A percentile compares a stretch with the other conserved stretches of the same genome.
phyloP scores from a whole-genome alignment of 2,797 vertebrate species.

The Neomorphus geoffroyi region DNA sequence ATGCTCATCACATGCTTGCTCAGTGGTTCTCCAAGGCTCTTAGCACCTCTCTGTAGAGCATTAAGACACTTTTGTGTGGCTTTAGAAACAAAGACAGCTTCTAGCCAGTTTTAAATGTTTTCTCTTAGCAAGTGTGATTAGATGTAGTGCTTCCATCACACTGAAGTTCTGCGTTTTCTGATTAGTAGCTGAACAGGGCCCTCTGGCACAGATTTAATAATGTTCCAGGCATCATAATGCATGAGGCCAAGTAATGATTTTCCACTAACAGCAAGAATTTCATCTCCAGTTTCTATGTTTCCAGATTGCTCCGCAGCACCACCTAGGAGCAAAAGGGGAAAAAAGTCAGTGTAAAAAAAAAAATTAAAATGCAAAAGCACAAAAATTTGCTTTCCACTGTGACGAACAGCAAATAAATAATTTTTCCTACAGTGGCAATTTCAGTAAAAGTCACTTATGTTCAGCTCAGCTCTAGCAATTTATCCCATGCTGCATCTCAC shows the following conservation, averaged over 20 bases:
- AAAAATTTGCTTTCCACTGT: background rate
- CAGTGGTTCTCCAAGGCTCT: conserved; percentile 30
- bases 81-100: conserved; percentile 47
- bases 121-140: background rate
- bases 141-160: conserved; percentile 57
- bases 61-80: conserved; percentile 49
- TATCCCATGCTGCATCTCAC: background rate
- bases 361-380: background rate
- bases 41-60: conserved; percentile 31
- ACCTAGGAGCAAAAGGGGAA: conserved; percentile 73
- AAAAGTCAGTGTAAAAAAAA: background rate
- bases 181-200: conserved; percentile 88
- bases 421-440: background rate
- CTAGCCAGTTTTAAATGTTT: background rate
- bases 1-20: background rate
- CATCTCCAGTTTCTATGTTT: conserved; percentile 87
- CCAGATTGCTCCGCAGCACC: conserved; percentile 89
- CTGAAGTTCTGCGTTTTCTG: conserved; percentile 81
- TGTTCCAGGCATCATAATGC: conserved; percentile 93
- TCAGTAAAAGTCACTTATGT: background rate
- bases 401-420: background rate
- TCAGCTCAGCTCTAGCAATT: background rate
- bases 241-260: conserved; percentile 86
- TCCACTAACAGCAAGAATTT: conserved; percentile 89
- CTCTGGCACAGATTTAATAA: conserved; percentile 87